Percentiles rank a stretch among this genome's conserved stretches.
Conservation (phyloP, 92 coral and sea anemone species). For the Anthopleura xanthogrammica region DNA sequence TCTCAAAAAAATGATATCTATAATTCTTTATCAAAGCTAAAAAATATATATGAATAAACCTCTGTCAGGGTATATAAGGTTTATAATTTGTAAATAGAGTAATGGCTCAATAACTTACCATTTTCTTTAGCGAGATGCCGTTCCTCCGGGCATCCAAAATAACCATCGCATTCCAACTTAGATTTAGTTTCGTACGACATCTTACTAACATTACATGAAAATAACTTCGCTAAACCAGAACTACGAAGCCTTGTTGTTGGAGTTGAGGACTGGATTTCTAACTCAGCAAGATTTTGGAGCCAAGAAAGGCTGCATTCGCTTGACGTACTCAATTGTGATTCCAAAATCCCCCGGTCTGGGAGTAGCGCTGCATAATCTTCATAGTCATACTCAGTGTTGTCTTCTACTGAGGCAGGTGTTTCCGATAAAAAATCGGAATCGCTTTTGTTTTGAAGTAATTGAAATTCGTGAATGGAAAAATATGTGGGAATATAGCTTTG, state of each 20-base stretch:
- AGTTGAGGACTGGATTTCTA: constrained; percentile 18
- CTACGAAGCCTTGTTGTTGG: constrained; percentile 61
- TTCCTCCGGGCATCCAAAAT: constrained; percentile 86
- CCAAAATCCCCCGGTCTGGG: constrained; percentile 12
- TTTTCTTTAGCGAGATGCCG: constrained; percentile 33
- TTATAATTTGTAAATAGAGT: too few relatives aligned
- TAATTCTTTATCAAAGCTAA: neutral
- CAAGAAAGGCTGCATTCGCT: constrained; percentile 15
- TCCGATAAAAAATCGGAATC: constrained; percentile 35
- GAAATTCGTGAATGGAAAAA: constrained; percentile 62
- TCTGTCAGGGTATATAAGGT: neutral
- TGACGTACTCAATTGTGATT: constrained; percentile 5
- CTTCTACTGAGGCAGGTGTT: constrained; percentile 22
- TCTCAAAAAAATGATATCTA: neutral
- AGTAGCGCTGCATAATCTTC: neutral
- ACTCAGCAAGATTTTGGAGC: constrained; percentile 21
- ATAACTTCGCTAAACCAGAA: constrained; percentile 51
- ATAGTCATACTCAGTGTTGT: neutral
- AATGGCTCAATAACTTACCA: constrained; percentile 28
- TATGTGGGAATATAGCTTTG: constrained; percentile 68
- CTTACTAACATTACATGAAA: constrained; percentile 74
- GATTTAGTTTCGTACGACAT: constrained; percentile 56
- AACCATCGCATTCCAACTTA: constrained; percentile 77
- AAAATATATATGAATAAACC: neutral
- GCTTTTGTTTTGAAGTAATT: constrained; percentile 46